phyloP scores from a whole-genome alignment of 2,113 vertebrate genomes.

The Myrmophylax atrothorax region DNA sequence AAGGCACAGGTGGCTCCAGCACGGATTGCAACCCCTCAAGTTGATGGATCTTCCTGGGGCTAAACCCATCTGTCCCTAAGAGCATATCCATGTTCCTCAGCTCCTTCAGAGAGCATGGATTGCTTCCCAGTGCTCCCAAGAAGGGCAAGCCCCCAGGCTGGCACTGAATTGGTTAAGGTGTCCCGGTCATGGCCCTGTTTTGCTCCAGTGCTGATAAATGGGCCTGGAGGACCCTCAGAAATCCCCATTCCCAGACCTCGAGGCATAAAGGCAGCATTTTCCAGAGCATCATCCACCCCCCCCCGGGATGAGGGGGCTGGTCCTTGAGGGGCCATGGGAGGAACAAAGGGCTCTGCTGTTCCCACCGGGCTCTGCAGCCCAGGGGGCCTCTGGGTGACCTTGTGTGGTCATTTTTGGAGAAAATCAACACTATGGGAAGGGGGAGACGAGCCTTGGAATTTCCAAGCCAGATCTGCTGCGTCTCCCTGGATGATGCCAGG shows the following conservation, averaged over 20 bases:
- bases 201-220: neutral
- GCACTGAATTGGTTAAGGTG: neutral
- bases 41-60: neutral
- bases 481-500: neutral
- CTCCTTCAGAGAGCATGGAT: fast-evolving
- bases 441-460: neutral
- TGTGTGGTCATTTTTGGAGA: fast-evolving
- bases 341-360: slow-evolving; percentile 43
- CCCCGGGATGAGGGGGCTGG: neutral
- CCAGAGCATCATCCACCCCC: neutral
- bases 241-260: neutral
- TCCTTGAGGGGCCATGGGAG: fast-evolving
- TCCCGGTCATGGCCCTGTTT: neutral
- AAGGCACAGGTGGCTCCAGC: slow-evolving; percentile 18
- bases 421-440: neutral
- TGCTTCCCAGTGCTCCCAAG: fast-evolving
- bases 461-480: neutral
- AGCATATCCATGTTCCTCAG: fast-evolving
- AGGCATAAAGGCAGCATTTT: slow-evolving; percentile 28
- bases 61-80: fast-evolving
- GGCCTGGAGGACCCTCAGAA: neutral
- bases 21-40: fast-evolving
- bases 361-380: fast-evolving
- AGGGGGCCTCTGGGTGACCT: neutral
- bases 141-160: neutral